Evolutionary conservation across 2,113 vertebrate species (phyloP), one percentile per base, ranked within the genome.

Genomic region (Percopsis transmontana): DNA sequence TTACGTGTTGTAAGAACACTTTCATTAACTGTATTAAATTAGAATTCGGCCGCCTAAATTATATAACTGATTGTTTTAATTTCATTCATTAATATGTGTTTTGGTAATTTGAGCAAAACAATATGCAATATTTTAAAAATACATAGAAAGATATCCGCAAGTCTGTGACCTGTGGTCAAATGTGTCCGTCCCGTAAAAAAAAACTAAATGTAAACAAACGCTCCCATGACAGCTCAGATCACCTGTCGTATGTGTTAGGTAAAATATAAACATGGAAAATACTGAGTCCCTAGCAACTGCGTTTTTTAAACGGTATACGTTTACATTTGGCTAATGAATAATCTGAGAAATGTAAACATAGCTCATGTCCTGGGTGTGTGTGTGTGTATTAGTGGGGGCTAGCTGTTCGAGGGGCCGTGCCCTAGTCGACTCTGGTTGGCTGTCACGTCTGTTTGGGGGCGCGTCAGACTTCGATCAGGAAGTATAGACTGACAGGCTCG

Each of bases 191-290:
- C 66, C 24, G 59, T 82, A 74, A 80, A 88, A 78, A 74, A 33
- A 5, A 45, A 16, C 39, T 20, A 67, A 51, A 73, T 84, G 87
- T 89, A 86, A 90, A 88, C 86, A 89, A 87, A 85, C 85, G 66
- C 70, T 45, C 62, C 71, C 48, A 3, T 61, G 66, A 58, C 66
- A 5, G 41, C 61, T 73, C 44, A n/a, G 47, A n/a, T 63, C 71
- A 48, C 55, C 4, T 51, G 63, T 62, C 14, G 27, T 7, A 7
- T 33, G 20, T 53, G 11, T n/a, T 23, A 23, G 3, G 20, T 11
- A 11, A 48, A 16, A 21, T n/a, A 53, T 5, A 20, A 51, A 19
- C 18, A 6, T n/a, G 6, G 16, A 9, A 5, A 9, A 18, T 5
- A 50, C 15, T 18, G 21, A 4, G 27, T 33, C 27, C 27, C 8